Percentiles rank a stretch among this genome's conserved stretches.
phyloP scores from a whole-genome alignment of 1,140 invertebrate species.

The Drosophila suzukii region DNA sequence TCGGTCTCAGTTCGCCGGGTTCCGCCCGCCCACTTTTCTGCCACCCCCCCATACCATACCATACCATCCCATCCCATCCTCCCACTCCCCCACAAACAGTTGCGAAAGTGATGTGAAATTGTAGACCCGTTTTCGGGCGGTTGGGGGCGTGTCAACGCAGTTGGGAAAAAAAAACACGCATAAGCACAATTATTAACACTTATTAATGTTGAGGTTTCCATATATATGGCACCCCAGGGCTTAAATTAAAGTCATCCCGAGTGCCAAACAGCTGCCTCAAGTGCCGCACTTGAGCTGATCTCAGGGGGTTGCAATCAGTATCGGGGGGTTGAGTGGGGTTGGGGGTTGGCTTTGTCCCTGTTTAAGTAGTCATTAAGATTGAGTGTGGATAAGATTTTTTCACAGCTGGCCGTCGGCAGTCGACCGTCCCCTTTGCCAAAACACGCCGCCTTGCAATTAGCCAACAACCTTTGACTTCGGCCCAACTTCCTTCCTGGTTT shows the following conservation, averaged over 20 bases:
- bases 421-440: neutral
- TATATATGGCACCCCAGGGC: constrained; percentile 74
- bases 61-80: neutral
- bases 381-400: constrained; percentile 75
- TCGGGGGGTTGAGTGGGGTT: constrained; percentile 8
- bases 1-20: constrained; percentile 48
- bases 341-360: constrained; percentile 58
- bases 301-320: constrained; percentile 20
- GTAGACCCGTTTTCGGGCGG: constrained; percentile 52
- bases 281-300: constrained; percentile 60
- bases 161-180: constrained; percentile 35
- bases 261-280: constrained; percentile 60
- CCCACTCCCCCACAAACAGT: constrained; percentile 30
- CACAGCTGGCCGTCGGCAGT: constrained; percentile 60
- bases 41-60: no score
- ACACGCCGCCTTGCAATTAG: constrained; percentile 43
- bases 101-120: constrained; percentile 78
- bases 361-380: constrained; percentile 81
- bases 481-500: constrained; percentile 10
- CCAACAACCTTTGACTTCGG: constrained; percentile 42
- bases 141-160: constrained; percentile 54
- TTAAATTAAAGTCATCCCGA: constrained; percentile 72
- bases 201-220: constrained; percentile 81
- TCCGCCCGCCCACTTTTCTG: neutral
- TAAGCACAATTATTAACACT: constrained; percentile 78